Percentiles rank a stretch among this genome's conserved stretches.
Conservation (phyloP, 1,140 invertebrate genomes). For the Ostrea denselamellosa region DNA sequence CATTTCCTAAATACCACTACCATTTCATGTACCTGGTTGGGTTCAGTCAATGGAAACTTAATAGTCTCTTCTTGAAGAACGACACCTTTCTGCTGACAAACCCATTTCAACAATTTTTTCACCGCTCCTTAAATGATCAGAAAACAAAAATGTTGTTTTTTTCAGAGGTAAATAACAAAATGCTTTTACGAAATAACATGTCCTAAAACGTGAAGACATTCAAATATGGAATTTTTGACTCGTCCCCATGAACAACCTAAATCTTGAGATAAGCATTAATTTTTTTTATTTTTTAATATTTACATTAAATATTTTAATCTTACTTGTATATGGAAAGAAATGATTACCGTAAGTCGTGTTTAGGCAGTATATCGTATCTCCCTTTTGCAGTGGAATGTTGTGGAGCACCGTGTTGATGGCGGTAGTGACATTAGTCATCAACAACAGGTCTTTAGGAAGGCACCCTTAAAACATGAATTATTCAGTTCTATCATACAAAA, state of each 20-base stretch:
- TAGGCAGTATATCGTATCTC: slow-evolving; percentile 73
- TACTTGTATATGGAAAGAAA: neutral
- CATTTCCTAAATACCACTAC: no score
- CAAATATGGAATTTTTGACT: no score
- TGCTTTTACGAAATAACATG: no score
- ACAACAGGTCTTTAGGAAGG: slow-evolving; percentile 71
- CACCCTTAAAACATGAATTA: slow-evolving; percentile 63
- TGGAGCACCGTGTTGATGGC: slow-evolving; percentile 73
- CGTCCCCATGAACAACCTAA: no score
- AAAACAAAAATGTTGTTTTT: neutral
- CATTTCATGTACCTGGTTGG: slow-evolving; percentile 65
- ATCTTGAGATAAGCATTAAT: no score
- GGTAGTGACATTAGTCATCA: slow-evolving; percentile 76
- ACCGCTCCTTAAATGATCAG: slow-evolving; percentile 68
- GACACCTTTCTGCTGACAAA: slow-evolving; percentile 69
- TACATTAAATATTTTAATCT: no score
- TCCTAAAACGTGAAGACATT: no score
- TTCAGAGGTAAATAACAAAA: neutral
- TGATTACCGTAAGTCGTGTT: slow-evolving; percentile 74
- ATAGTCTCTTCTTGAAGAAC: slow-evolving; percentile 68
- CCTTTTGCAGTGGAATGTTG: slow-evolving; percentile 64
- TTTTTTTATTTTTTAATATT: no score
- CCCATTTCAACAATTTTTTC: slow-evolving; percentile 71
- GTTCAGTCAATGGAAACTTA: slow-evolving; percentile 63
- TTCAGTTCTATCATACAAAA: no score